Conservation (phyloP, 2,888 invertebrate species). For the Notodonta dromedarius region DNA sequence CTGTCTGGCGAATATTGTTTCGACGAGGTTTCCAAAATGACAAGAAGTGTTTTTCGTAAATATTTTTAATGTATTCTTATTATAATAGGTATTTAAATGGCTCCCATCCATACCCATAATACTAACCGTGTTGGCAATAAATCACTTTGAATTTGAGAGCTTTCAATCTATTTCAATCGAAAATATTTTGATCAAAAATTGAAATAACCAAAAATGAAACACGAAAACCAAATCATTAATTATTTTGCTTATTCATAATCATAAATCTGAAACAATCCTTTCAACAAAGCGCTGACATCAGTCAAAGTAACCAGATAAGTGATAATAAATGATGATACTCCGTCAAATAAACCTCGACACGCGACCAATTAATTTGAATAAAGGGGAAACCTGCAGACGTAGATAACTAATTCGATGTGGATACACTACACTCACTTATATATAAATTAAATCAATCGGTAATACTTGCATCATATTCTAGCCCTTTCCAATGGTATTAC, state of each 20-base stretch:
- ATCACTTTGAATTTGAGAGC: too few species aligned
- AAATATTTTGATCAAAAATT: neutral
- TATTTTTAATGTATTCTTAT: too few species aligned
- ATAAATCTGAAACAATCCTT: neutral
- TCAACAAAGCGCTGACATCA: neutral
- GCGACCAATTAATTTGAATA: constrained; percentile 38
- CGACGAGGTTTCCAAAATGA: too few species aligned
- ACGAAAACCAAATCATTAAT: too few species aligned
- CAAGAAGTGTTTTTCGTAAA: too few species aligned
- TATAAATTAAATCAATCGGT: constrained; percentile 33
- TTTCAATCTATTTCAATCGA: too few species aligned
- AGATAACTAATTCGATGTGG: constrained; percentile 36
- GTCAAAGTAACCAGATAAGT: neutral
- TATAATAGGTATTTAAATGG: too few species aligned
- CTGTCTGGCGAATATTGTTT: constrained; percentile 12
- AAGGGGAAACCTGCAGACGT: constrained; percentile 31
- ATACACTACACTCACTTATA: constrained; percentile 25
- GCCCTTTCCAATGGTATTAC: constrained; percentile 21
- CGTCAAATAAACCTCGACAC: constrained; percentile 22
- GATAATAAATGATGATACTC: constrained; percentile 19
- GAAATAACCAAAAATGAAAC: too few species aligned
- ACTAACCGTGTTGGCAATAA: neutral
- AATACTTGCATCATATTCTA: constrained; percentile 31
- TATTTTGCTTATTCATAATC: neutral
- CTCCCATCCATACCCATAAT: neutral